Percentiles rank a stretch among this genome's conserved stretches.
phyloP scores from a whole-genome alignment of 92 coral and sea anemone species.

The Palythoa grandis region DNA sequence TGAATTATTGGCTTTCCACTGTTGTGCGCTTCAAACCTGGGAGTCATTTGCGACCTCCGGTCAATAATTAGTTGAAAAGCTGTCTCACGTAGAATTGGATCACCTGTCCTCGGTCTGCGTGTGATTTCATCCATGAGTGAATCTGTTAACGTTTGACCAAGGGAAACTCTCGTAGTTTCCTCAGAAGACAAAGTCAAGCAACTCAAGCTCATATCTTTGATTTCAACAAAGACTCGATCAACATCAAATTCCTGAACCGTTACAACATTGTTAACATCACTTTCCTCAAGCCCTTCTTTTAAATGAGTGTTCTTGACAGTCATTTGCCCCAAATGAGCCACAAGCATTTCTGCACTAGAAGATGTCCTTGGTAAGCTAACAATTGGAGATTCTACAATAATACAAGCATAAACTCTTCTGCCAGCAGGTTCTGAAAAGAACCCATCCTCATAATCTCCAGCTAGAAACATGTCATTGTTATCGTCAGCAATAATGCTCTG shows the following conservation, averaged over 20 bases:
- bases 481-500: slow-evolving; percentile 74
- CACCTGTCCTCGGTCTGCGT: slow-evolving; percentile 62
- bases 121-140: slow-evolving; percentile 63
- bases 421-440: slow-evolving; percentile 46
- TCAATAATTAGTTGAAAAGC: slow-evolving; percentile 85
- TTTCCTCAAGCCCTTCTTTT: slow-evolving; percentile 63
- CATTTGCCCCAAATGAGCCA: slow-evolving; percentile 88
- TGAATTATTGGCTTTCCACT: slow-evolving; percentile 75
- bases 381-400: slow-evolving; percentile 88
- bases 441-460: slow-evolving; percentile 72
- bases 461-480: slow-evolving; percentile 56
- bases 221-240: slow-evolving; percentile 86
- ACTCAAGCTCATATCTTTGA: slow-evolving; percentile 90
- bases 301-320: slow-evolving; percentile 86
- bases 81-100: slow-evolving; percentile 89
- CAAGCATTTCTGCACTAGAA: slow-evolving; percentile 80
- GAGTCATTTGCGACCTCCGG: slow-evolving; percentile 73
- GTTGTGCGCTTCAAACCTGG: slow-evolving; percentile 48
- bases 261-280: slow-evolving; percentile 46
- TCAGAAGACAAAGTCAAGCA: slow-evolving; percentile 60
- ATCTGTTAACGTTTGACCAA: slow-evolving; percentile 56
- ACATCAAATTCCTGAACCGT: slow-evolving; percentile 67
- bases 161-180: slow-evolving; percentile 46
- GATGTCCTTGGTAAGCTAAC: slow-evolving; percentile 86
- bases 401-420: slow-evolving; percentile 77